Evolutionary conservation across 2,113 vertebrate genomes (phyloP), one percentile per base, ranked within the genome.

Genomic region (Chascanopsetta lugubris): DNA sequence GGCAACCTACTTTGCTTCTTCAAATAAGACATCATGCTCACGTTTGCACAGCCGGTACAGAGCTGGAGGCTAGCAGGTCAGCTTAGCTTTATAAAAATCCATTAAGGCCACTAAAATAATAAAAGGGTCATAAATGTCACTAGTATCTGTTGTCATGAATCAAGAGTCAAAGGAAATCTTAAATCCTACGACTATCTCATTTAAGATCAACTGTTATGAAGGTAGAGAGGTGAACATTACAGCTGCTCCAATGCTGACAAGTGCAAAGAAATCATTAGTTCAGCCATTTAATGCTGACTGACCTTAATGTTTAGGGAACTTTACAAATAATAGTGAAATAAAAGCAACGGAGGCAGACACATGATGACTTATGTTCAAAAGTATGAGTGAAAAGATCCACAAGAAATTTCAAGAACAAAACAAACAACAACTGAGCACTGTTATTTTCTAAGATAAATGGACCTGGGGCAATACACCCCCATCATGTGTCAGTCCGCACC

Each of bases 81-180:
- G 58, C 45, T 25, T 12, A 34, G 32, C 9, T 12, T 12, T 34
- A 34, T 34, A 34, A 34, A 34, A 64, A 72, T 5, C 13, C 10
- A 53, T 62, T 58, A 75, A 27, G 11, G 69, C 43, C 63, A 61
- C 57, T 51, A 51, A 56, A 63, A 76, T 26, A 42, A 59, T 67
- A 64, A 71, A 73, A 38, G 42, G 27, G 43, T 27, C 40, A 45
- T 57, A 21, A 66, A 63, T 2, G 12, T 46, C 29, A 22, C 59
- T 24, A 13, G 45, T 57, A 30, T 61, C 13, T 38, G 45, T 36
- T 9, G 18, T 46, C 20, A 40, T 60, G 36, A 48, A 77, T 69
- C 30, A 59, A 74, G 74, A 49, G 46, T 69, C 38, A 50, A 54
- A 62, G 6, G 18, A 51, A 50, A 1, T 6, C 26, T 60, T 61